These are phyloP conservation scores for Dryas iulia DNA, from an alignment of 1,140 invertebrate genomes.

Conservation along the genomic window DNA sequence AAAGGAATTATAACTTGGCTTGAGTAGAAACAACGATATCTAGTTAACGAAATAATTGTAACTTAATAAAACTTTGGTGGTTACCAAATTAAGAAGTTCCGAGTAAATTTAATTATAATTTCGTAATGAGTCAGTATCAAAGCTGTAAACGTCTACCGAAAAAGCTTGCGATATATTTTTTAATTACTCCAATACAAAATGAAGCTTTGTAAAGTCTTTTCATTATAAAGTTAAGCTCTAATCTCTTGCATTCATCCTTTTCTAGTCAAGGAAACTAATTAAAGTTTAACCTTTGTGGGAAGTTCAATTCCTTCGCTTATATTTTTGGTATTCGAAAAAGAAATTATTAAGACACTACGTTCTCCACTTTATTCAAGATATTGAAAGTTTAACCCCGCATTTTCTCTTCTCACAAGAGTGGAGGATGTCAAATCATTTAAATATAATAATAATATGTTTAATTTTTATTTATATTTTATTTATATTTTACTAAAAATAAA, in stretches of 20 bases:
- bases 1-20: too few species aligned
- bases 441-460: too few species aligned
- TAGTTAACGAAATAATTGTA: background rate
- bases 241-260: background rate
- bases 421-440: too few species aligned
- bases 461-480: too few species aligned
- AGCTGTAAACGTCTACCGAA: background rate
- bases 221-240: background rate
- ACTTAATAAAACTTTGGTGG: constrained; percentile 1
- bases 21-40: too few species aligned
- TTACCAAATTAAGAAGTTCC: background rate
- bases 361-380: too few species aligned
- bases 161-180: background rate
- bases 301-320: background rate
- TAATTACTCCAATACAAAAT: background rate
- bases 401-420: too few species aligned
- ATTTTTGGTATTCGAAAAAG: background rate
- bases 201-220: background rate
- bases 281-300: background rate
- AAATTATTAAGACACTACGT: too few species aligned
- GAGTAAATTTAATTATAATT: background rate
- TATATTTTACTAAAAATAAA: too few species aligned
- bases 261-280: constrained; percentile 2
- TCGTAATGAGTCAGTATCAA: background rate
- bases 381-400: too few species aligned